Evolutionary conservation across 2,113 vertebrate genomes (phyloP).

Genomic region (Lycocorax pyrrhopterus): DNA sequence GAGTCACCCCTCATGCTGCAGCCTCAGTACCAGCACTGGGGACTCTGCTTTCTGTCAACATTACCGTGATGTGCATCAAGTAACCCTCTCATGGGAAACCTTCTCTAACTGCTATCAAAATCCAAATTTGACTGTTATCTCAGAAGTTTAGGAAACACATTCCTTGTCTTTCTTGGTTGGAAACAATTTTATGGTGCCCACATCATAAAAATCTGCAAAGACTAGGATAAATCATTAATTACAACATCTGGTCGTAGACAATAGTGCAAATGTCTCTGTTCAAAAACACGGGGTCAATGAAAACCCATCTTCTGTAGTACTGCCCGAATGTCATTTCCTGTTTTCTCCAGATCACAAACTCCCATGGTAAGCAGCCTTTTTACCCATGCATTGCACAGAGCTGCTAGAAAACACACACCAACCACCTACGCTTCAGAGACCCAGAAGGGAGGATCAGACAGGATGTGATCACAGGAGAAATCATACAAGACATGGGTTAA

Average conservation of each 20-base stretch:
- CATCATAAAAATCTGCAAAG: not conserved
- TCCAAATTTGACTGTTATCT: not conserved
- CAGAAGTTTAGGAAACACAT: not conserved
- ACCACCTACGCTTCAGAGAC: not conserved
- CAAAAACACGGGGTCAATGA: not conserved
- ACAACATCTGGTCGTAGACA: not conserved
- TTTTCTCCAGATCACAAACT: not conserved
- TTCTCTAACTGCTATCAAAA: not conserved
- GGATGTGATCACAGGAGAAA: not conserved
- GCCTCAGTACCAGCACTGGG: not conserved
- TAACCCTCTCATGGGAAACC: not conserved
- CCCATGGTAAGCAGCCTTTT: not conserved
- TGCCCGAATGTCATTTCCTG: not conserved
- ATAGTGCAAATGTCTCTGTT: not conserved
- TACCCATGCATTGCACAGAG: not conserved
- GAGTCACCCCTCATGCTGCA: not conserved
- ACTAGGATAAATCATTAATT: not conserved
- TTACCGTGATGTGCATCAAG: accelerated
- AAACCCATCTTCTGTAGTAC: not conserved
- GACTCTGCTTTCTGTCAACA: not conserved
- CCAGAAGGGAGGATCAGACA: not conserved
- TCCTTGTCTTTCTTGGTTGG: not conserved
- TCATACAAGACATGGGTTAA: not conserved
- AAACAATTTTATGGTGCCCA: not conserved
- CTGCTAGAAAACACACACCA: not conserved